Percentiles rank a stretch among this genome's conserved stretches.
Conservation (phyloP, 2,113 vertebrate genomes). For the Edolisoma coerulescens region DNA sequence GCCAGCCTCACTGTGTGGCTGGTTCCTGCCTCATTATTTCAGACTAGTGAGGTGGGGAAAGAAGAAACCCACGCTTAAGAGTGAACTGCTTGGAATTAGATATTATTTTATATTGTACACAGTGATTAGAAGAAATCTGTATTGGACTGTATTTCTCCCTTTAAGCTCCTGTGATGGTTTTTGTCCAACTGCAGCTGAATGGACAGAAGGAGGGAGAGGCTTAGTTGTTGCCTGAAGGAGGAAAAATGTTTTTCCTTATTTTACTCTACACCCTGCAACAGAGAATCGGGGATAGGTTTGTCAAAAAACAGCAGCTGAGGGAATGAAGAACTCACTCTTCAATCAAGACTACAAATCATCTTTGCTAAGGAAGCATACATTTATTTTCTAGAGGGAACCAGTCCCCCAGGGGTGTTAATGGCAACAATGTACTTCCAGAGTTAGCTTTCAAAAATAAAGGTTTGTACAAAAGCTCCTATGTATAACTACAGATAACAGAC, state of each 20-base stretch:
- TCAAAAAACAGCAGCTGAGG: neutral
- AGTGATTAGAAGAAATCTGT: neutral
- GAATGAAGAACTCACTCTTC: neutral
- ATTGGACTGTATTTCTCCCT: neutral
- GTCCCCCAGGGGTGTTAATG: neutral
- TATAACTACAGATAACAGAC: neutral
- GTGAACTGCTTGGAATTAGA: neutral
- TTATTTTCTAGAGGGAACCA: neutral
- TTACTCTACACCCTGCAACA: neutral
- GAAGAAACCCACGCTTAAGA: neutral
- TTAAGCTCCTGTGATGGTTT: neutral
- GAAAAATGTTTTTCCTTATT: neutral
- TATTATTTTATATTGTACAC: neutral
- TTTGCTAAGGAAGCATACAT: neutral
- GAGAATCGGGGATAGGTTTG: neutral
- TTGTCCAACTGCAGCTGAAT: neutral
- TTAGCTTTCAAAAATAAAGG: neutral
- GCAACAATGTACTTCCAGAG: neutral
- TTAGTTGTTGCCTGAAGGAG: neutral
- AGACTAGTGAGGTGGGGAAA: neutral
- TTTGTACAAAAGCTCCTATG: neutral
- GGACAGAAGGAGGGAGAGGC: neutral
- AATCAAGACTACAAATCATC: neutral
- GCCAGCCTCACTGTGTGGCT: neutral
- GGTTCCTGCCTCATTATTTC: neutral